Base-by-base conservation (phyloP, 1,140 invertebrate species). In the Scaptomyza graminum region DNA sequence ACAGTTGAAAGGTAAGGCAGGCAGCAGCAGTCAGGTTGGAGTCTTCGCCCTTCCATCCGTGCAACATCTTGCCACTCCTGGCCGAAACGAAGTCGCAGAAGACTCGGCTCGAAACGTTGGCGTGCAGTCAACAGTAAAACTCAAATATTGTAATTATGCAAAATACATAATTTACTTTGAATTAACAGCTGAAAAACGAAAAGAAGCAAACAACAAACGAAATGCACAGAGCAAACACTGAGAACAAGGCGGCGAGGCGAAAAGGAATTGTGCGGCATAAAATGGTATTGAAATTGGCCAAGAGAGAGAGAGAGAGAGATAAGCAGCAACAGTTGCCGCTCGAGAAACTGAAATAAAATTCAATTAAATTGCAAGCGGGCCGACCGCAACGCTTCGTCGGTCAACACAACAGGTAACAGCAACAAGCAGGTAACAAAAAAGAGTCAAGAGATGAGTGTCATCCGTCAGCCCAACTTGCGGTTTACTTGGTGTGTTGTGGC, bases 101-200 rank as follows among this genome's bases (percentile, higher is more conserved):
- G 28, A 31, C 5, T 5, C 1, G 28, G 28, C 18, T 3, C 18
- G 2, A 31, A 43, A 28, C 37, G 56, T 34, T 69, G 77, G 81
- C 81, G 74, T 77, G 81, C 81, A 87, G 83, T 82, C 83, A 87
- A 82, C 83, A 88, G 82, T 82, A 87, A 85, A 85, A 87, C 83
- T 88, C 82, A 87, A 87, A 87, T 87, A 87, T 87, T 87, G 79
- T 87, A 87, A 87, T 87, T 87, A 87, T 87, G 82, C 82, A 87
- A 87, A 87, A 87, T 87, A 88, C 82, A 87, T 87, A 88, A 87
- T 87, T 87, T 87, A 88, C 83, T 88, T 88, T 88, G 82, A 87
- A 87, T 88, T 87, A 87, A 82, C 82, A 87, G 82, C 82, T 87
- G 82, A 82, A 85, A 81, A 72, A 59, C 63, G 55, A 67, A 50